These are phyloP conservation scores for Amphibalanus amphitrite DNA, from an alignment of 1,140 invertebrate genomes.

Conservation along the genomic window DNA sequence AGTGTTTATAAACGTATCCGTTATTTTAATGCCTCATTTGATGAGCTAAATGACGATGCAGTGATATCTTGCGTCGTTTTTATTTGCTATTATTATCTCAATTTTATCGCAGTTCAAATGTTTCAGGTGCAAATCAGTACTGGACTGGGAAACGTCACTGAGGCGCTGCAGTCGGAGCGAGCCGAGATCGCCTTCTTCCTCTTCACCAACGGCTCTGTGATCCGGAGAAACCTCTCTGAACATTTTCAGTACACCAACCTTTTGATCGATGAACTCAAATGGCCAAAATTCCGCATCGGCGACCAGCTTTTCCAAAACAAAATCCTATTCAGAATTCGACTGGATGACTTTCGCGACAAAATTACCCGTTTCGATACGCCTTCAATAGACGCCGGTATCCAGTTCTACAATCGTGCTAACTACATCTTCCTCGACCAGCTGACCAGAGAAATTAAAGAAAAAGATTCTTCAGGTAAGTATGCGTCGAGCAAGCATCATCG, in stretches of 20 bases:
- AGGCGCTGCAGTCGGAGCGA: conserved; percentile 25
- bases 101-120: too few species aligned
- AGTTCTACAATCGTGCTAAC: conserved; percentile 17
- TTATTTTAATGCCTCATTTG: too few species aligned
- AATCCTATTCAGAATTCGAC: conserved; percentile 17
- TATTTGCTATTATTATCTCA: too few species aligned
- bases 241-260: conserved; percentile 16
- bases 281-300: conserved; percentile 13
- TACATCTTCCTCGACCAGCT: conserved; percentile 16
- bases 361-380: conserved; percentile 14
- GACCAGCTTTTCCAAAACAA: conserved; percentile 16
- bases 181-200: conserved; percentile 21
- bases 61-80: too few species aligned
- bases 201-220: conserved; percentile 15
- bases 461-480: conserved; percentile 5
- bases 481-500: too few species aligned
- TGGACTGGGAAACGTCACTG: conserved; percentile 15
- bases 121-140: conserved; percentile 17
- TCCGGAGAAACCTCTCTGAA: conserved; percentile 15
- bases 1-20: too few species aligned
- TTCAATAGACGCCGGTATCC: conserved; percentile 15
- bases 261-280: conserved; percentile 15
- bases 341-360: conserved; percentile 18
- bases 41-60: too few species aligned
- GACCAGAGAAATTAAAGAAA: conserved; percentile 15